Percentiles rank a stretch among this genome's conserved stretches.
Evolutionary conservation across 2,797 vertebrate species (phyloP).

Genomic region (Pteropus rufus): DNA sequence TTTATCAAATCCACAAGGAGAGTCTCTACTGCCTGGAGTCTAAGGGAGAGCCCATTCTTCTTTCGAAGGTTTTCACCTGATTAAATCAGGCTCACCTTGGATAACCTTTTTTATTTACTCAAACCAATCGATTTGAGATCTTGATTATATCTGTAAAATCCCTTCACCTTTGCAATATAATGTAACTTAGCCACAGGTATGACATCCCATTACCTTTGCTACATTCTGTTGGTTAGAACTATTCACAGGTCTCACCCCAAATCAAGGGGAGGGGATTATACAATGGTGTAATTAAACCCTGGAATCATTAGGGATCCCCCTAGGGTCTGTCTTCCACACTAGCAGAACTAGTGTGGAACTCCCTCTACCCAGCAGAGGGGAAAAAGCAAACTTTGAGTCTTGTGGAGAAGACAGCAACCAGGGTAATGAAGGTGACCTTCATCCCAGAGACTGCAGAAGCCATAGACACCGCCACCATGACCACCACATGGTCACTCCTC

Average conservation of each 20-base stretch:
- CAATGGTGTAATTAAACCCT: background rate
- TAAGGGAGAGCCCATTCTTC: background rate
- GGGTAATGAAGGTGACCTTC: rapidly evolving
- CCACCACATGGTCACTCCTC: background rate
- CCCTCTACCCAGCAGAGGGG: background rate
- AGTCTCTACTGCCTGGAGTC: background rate
- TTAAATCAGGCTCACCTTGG: background rate
- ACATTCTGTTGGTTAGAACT: background rate
- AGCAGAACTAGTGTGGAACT: background rate
- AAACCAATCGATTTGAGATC: background rate
- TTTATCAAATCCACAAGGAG: background rate
- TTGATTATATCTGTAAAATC: conserved; percentile 12
- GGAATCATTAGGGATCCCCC: background rate
- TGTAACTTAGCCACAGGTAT: background rate
- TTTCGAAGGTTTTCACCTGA: background rate
- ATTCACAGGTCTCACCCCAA: background rate
- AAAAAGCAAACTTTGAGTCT: background rate
- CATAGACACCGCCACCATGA: background rate
- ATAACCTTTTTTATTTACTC: background rate
- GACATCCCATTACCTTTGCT: background rate
- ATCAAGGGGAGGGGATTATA: background rate
- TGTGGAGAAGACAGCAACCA: background rate
- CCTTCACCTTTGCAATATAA: background rate
- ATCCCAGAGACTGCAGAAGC: background rate
- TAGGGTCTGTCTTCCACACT: background rate